phyloP scores from a whole-genome alignment of 2,888 invertebrate genomes.

The Anthophora plumipes region DNA sequence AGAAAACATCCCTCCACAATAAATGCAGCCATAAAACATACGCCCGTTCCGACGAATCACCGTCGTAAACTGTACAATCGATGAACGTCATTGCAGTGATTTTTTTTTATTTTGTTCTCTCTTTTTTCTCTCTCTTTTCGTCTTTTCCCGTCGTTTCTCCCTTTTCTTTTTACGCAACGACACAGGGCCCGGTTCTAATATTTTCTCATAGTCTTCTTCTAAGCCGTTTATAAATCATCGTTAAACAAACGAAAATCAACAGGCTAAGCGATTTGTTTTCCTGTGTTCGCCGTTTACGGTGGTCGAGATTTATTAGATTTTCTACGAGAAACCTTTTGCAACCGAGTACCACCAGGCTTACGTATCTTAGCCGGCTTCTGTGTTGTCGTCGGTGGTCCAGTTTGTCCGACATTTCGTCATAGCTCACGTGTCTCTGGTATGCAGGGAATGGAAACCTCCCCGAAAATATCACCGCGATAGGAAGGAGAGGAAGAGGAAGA shows the following conservation, averaged over 20 bases:
- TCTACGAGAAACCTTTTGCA: slow-evolving; percentile 76
- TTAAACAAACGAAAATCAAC: slow-evolving; percentile 16
- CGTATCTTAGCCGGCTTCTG: slow-evolving; percentile 69
- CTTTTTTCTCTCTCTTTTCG: too few relatives aligned
- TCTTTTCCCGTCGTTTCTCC: too few relatives aligned
- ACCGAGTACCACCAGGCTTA: slow-evolving; percentile 70
- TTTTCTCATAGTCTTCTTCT: neutral
- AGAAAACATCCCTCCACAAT: neutral
- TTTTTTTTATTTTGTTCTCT: too few relatives aligned
- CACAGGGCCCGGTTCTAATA: too few relatives aligned
- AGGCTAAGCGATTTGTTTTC: slow-evolving; percentile 20
- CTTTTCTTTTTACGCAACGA: neutral
- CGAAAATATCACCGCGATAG: neutral
- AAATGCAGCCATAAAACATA: neutral
- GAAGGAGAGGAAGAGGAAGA: neutral
- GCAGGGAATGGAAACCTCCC: slow-evolving; percentile 12
- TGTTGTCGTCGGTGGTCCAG: slow-evolving; percentile 42
- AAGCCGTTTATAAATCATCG: neutral
- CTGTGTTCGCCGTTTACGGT: neutral
- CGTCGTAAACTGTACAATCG: neutral
- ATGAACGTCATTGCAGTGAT: neutral
- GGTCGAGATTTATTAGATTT: slow-evolving; percentile 71
- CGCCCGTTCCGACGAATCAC: neutral
- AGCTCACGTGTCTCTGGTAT: slow-evolving; percentile 42
- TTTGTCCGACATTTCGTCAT: slow-evolving; percentile 48